A percentile compares a stretch with the other conserved stretches of the same genome.
Conservation (phyloP, 2,888 invertebrate species). For the Drosophila meridiana region DNA sequence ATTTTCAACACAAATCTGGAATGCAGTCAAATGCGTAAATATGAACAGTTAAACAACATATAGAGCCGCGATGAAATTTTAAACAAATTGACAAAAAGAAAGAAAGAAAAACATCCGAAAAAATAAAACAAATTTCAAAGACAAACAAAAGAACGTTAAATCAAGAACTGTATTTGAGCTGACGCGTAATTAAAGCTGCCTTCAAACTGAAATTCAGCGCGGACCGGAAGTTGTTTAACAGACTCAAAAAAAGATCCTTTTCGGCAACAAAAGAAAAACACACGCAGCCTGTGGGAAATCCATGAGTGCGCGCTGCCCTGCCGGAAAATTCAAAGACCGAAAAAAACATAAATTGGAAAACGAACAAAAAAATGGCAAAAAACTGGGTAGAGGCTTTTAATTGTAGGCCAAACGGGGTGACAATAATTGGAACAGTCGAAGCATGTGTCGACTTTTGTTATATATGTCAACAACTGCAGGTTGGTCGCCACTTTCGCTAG, state of each 20-base stretch:
- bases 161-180: constrained; percentile 15
- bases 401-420: constrained; percentile 44
- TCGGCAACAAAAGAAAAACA: constrained; percentile 41
- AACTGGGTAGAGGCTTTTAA: constrained; percentile 6
- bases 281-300: constrained; percentile 42
- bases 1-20: constrained; percentile 23
- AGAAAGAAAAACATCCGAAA: not conserved
- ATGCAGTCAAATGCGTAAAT: constrained; percentile 53
- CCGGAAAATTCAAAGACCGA: constrained; percentile 40
- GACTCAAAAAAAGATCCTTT: constrained; percentile 36
- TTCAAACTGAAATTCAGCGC: constrained; percentile 35
- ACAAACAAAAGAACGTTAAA: constrained; percentile 20
- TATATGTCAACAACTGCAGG: constrained; percentile 10
- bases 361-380: not conserved
- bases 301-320: constrained; percentile 4
- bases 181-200: constrained; percentile 61
- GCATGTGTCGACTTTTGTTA: constrained; percentile 18
- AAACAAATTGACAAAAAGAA: constrained; percentile 21
- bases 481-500: not conserved
- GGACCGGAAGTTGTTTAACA: constrained; percentile 40
- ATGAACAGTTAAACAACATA: constrained; percentile 19
- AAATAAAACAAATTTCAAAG: not conserved
- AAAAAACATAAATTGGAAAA: constrained; percentile 12
- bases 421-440: constrained; percentile 59
- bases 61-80: constrained; percentile 12